A percentile compares a stretch with the other conserved stretches of the same genome.
These are phyloP conservation scores for Sebastes minor DNA, from an alignment of 2,797 vertebrate genomes.

Conservation along the genomic window DNA sequence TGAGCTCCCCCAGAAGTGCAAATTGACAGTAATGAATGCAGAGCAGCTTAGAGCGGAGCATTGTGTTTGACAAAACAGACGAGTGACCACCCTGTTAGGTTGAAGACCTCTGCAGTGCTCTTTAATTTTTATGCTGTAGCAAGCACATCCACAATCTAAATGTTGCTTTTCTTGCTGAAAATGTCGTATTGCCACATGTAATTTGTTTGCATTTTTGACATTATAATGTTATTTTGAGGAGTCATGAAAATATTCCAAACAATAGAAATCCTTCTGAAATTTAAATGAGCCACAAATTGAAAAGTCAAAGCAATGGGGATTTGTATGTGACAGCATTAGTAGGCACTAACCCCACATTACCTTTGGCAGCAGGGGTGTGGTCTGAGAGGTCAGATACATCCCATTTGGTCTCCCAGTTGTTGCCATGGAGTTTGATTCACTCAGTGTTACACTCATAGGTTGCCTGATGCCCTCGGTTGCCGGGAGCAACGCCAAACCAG, in stretches of 20 bases:
- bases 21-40: slow-evolving; percentile 80
- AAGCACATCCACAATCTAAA: background rate
- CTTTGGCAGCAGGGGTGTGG: slow-evolving; percentile 84
- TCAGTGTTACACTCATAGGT: slow-evolving; percentile 70
- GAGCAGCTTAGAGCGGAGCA: slow-evolving; percentile 53
- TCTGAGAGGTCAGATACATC: slow-evolving; percentile 75
- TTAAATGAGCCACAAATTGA: slow-evolving; percentile 1
- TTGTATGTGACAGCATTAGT: background rate
- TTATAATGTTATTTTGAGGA: background rate
- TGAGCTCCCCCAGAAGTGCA: slow-evolving; percentile 51
- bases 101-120: slow-evolving; percentile 42
- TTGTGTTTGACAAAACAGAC: slow-evolving; percentile 44
- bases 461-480: slow-evolving; percentile 82
- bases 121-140: slow-evolving; percentile 11
- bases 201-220: background rate
- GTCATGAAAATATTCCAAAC: background rate
- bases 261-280: background rate
- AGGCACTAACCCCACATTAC: slow-evolving; percentile 60
- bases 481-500: slow-evolving; percentile 80
- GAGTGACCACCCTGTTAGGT: slow-evolving; percentile 54
- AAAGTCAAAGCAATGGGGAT: background rate
- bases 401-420: slow-evolving; percentile 80
- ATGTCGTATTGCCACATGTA: background rate
- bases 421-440: slow-evolving; percentile 78
- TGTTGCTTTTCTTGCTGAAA: background rate